These are phyloP conservation scores for Hydrophis major DNA, from an alignment of 2,797 vertebrate species.

Conservation along the genomic window DNA sequence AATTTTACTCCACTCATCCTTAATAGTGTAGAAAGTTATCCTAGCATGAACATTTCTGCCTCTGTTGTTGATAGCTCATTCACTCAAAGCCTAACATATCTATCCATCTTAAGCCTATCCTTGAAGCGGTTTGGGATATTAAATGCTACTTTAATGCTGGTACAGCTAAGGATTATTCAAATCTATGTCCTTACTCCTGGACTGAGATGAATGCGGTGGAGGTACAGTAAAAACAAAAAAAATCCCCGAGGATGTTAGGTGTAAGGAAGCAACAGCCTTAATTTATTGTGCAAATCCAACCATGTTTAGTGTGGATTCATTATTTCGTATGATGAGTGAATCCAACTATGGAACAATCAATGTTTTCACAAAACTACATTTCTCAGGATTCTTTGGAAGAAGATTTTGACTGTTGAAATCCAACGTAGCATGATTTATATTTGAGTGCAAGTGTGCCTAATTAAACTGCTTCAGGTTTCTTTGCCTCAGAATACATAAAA, in stretches of 20 bases:
- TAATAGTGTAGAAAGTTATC: background rate
- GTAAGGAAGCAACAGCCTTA: background rate
- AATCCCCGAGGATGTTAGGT: background rate
- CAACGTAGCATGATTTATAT: background rate
- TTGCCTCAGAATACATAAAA: conserved; percentile 45
- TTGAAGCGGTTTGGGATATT: background rate
- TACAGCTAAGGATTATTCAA: background rate
- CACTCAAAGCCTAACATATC: background rate
- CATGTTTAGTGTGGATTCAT: background rate
- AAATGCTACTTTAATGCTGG: background rate
- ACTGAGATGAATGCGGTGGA: background rate
- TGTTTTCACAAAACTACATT: background rate
- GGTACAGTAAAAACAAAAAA: background rate
- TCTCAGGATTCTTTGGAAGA: background rate
- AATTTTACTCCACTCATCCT: background rate
- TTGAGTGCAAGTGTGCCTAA: background rate
- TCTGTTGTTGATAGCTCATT: background rate
- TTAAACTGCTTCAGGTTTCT: conserved; percentile 59
- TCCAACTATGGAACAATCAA: background rate
- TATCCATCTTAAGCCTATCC: background rate
- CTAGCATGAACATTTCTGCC: background rate
- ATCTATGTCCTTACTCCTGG: background rate
- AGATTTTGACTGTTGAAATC: background rate
- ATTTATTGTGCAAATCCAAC: background rate
- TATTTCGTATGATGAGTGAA: background rate